These are phyloP conservation scores for Octodonta nipae DNA, from an alignment of 2,888 invertebrate species.

Conservation along the genomic window DNA sequence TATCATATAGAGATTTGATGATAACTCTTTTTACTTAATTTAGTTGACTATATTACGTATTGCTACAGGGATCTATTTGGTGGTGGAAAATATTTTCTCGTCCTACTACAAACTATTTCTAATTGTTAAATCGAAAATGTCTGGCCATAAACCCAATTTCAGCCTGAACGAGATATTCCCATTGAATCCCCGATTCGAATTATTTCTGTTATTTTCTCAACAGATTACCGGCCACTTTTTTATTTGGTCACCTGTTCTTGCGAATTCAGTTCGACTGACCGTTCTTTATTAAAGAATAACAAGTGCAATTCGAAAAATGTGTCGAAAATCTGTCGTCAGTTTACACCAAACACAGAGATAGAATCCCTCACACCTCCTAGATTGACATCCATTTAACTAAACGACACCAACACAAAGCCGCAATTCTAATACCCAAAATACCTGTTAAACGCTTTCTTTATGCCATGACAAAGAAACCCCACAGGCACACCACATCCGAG, in stretches of 20 bases:
- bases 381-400: conserved; percentile 19
- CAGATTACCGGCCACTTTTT: too few relatives aligned
- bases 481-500: conserved; percentile 22
- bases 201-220: too few relatives aligned
- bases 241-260: conserved; percentile 4
- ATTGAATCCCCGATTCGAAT: too few relatives aligned
- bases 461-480: conserved; percentile 24
- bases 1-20: too few relatives aligned
- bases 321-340: conserved; percentile 24
- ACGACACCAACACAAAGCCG: conserved; percentile 16
- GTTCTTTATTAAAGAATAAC: conserved; percentile 10
- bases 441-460: conserved; percentile 30
- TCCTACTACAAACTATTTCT: too few relatives aligned
- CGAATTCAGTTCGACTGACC: conserved; percentile 3
- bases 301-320: conserved; percentile 19
- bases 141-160: too few relatives aligned
- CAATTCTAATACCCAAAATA: conserved; percentile 27
- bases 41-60: too few relatives aligned
- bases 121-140: too few relatives aligned
- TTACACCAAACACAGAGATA: conserved; percentile 22
- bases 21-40: too few relatives aligned
- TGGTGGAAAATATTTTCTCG: too few relatives aligned
- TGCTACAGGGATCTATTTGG: too few relatives aligned
- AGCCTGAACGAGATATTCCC: too few relatives aligned
- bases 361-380: conserved; percentile 16